phyloP scores from a whole-genome alignment of 1,140 invertebrate species.

The Eubasilissa regina region DNA sequence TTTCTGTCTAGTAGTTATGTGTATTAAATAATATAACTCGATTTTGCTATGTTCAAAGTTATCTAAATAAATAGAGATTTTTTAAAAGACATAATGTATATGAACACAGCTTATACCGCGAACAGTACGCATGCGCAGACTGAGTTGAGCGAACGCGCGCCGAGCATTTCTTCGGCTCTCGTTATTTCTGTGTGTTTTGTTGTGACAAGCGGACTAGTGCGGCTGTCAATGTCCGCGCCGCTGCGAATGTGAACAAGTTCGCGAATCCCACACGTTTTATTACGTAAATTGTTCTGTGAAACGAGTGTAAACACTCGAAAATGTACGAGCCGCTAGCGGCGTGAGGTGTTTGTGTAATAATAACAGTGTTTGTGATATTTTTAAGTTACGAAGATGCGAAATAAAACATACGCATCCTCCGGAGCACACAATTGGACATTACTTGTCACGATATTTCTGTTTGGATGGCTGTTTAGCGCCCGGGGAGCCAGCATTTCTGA shows the following conservation, averaged over 20 bases:
- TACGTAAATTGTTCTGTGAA: slow-evolving; percentile 29
- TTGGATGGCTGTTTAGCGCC: slow-evolving; percentile 14
- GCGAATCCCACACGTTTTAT: slow-evolving; percentile 39
- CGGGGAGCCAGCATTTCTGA: background rate
- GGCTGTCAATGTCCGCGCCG: slow-evolving; percentile 35
- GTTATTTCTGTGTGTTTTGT: slow-evolving; percentile 33
- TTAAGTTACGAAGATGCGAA: slow-evolving; percentile 49
- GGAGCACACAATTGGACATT: slow-evolving; percentile 26
- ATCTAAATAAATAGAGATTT: too few relatives aligned
- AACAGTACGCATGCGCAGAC: too few relatives aligned
- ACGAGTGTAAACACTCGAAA: slow-evolving; percentile 22
- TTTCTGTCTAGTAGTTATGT: too few relatives aligned
- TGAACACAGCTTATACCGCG: too few relatives aligned
- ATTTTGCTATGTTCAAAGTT: too few relatives aligned
- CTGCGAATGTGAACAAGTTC: background rate
- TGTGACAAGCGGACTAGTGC: slow-evolving; percentile 38
- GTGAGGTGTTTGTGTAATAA: slow-evolving; percentile 26
- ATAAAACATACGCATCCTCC: slow-evolving; percentile 41
- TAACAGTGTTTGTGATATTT: slow-evolving; percentile 28
- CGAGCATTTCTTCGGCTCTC: too few relatives aligned
- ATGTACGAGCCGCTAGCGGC: background rate
- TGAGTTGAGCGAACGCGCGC: too few relatives aligned
- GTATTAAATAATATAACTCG: too few relatives aligned
- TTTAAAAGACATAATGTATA: too few relatives aligned
- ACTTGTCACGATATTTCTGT: background rate